phyloP scores from a whole-genome alignment of 2,797 vertebrate genomes.

The Liasis olivaceus region DNA sequence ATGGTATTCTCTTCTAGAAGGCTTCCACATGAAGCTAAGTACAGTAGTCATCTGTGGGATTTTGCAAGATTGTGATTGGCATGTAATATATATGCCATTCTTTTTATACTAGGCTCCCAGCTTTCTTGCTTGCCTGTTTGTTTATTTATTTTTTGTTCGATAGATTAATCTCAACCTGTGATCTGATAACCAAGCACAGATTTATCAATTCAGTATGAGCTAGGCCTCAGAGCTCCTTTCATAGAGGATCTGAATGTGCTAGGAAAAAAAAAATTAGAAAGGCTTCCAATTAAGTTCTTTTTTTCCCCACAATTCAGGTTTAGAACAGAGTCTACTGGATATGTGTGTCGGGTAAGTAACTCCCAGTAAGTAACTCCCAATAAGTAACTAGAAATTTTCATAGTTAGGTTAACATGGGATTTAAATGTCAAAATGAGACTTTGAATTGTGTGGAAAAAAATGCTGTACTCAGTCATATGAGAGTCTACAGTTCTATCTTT shows the following conservation, averaged over 20 bases:
- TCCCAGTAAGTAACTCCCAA: fast-evolving
- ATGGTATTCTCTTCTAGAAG: background rate
- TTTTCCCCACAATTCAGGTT: conserved; percentile 74
- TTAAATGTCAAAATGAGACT: too few species aligned
- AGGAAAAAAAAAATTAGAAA: background rate
- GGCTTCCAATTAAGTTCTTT: conserved; percentile 21
- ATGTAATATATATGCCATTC: background rate
- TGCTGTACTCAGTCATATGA: background rate
- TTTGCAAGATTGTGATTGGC: background rate
- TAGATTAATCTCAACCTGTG: background rate
- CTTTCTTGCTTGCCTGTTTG: background rate
- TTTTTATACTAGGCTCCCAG: background rate
- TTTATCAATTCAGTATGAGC: background rate
- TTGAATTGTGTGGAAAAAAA: too few species aligned
- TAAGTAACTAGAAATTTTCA: background rate
- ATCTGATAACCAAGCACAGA: background rate
- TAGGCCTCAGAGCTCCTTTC: background rate
- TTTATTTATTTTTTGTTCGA: background rate
- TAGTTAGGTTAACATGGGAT: background rate
- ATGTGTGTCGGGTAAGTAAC: conserved; percentile 92
- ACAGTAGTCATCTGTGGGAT: background rate
- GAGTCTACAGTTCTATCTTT: background rate
- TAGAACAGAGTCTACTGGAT: conserved; percentile 92
- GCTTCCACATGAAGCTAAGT: background rate
- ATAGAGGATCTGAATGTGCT: background rate